Percentiles rank a stretch among this genome's conserved stretches.
phyloP scores from a whole-genome alignment of 92 coral and sea anemone genomes.

The Muricea muricata region DNA sequence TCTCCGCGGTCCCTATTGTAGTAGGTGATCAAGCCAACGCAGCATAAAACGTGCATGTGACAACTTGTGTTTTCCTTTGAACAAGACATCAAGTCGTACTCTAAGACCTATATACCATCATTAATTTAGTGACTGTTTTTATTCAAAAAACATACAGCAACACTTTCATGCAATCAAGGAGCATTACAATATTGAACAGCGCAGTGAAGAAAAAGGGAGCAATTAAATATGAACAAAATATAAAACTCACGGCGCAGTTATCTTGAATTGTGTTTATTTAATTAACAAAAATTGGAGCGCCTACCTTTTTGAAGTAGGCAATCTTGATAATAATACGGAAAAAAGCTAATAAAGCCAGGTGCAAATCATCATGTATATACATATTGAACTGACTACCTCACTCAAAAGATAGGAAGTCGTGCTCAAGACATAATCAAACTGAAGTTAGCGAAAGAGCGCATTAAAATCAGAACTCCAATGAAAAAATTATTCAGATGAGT shows the following conservation, averaged over 20 bases:
- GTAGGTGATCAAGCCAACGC: no score
- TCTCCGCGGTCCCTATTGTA: no score
- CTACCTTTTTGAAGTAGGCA: background rate
- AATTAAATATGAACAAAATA: background rate
- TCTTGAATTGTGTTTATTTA: background rate
- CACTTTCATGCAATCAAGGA: background rate
- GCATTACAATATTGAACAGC: background rate
- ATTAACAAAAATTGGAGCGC: constrained; percentile 4
- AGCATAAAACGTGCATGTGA: no score
- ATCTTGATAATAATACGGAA: background rate
- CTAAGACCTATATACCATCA: no score
- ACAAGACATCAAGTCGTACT: no score
- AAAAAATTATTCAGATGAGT: no score
- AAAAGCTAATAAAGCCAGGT: constrained; percentile 25
- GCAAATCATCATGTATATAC: background rate
- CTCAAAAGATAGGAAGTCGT: background rate
- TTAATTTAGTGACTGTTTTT: no score
- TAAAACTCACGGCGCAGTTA: background rate
- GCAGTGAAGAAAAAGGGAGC: background rate
- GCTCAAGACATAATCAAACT: background rate
- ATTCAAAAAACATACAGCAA: no score
- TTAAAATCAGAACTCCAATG: no score
- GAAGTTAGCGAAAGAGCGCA: no score
- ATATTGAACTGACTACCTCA: background rate
- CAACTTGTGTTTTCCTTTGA: no score